Evolutionary conservation across 2,888 invertebrate species (phyloP).

Genomic region (Pterobdella sp.): DNA sequence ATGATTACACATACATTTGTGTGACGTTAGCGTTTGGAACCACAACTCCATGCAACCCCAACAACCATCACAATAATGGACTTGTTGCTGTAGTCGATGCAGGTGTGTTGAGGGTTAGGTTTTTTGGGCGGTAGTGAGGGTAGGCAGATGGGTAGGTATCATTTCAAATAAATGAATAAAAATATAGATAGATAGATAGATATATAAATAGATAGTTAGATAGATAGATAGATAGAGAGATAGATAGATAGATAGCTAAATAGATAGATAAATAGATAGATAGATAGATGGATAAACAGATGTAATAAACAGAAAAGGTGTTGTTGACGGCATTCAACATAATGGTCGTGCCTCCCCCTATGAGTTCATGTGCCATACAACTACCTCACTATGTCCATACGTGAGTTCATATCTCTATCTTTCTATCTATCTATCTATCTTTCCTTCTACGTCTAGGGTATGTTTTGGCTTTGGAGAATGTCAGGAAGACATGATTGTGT

Average conservation of each 20-base stretch:
- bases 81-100: conserved; percentile 71
- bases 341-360: conserved; percentile 74
- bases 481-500: conserved; percentile 39
- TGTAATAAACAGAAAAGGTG: conserved; percentile 54
- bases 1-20: neutral
- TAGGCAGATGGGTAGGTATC: too few species aligned
- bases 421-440: neutral
- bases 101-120: conserved; percentile 43
- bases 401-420: neutral
- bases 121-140: too few species aligned
- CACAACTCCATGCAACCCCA: neutral
- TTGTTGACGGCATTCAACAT: conserved; percentile 67
- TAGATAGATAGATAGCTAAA: neutral
- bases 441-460: conserved; percentile 32
- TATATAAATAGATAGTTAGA: neutral
- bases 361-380: conserved; percentile 60
- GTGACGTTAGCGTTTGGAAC: neutral
- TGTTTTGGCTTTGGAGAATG: conserved; percentile 38
- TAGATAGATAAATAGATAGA: neutral
- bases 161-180: neutral
- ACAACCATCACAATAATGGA: conserved; percentile 56
- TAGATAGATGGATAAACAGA: neutral
- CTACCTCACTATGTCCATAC: conserved; percentile 55
- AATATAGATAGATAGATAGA: neutral
- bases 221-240: neutral